Percentiles rank a stretch among this genome's conserved stretches.
Evolutionary conservation across 2,888 invertebrate species (phyloP).

Genomic region (Diadromus collaris): DNA sequence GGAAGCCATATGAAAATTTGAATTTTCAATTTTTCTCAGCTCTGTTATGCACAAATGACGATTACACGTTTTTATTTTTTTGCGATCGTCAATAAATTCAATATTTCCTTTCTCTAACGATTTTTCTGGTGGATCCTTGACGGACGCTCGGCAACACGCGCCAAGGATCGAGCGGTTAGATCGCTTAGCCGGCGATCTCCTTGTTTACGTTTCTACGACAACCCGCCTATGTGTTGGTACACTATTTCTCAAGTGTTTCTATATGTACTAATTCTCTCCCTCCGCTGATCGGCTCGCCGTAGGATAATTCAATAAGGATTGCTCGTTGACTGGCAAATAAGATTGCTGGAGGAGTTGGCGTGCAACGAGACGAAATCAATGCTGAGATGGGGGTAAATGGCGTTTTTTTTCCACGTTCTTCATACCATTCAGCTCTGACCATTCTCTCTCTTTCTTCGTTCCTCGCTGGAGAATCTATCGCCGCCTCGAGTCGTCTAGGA

Average conservation of each 20-base stretch:
- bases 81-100: too few species aligned
- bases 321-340: constrained; percentile 28
- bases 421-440: constrained; percentile 47
- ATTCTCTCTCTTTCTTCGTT: constrained; percentile 54
- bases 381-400: constrained; percentile 42
- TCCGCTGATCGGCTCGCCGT: constrained; percentile 4
- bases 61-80: too few species aligned
- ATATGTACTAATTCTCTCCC: constrained; percentile 82
- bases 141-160: constrained; percentile 50
- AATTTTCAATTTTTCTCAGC: too few species aligned
- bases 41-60: too few species aligned
- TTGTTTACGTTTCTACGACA: constrained; percentile 15
- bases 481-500: constrained; percentile 49
- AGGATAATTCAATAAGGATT: constrained; percentile 43
- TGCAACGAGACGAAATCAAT: constrained; percentile 55
- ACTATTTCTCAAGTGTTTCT: constrained; percentile 14
- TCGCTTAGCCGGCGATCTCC: constrained; percentile 35
- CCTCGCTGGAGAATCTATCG: constrained; percentile 42
- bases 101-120: too few species aligned
- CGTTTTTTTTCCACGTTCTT: constrained; percentile 57
- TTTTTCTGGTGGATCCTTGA: constrained; percentile 39
- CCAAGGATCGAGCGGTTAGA: constrained; percentile 51
- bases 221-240: constrained; percentile 3
- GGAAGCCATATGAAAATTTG: too few species aligned
- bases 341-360: constrained; percentile 31